These are phyloP conservation scores for Chunga burmeisteri DNA, from an alignment of 2,113 vertebrate species.

Conservation along the genomic window DNA sequence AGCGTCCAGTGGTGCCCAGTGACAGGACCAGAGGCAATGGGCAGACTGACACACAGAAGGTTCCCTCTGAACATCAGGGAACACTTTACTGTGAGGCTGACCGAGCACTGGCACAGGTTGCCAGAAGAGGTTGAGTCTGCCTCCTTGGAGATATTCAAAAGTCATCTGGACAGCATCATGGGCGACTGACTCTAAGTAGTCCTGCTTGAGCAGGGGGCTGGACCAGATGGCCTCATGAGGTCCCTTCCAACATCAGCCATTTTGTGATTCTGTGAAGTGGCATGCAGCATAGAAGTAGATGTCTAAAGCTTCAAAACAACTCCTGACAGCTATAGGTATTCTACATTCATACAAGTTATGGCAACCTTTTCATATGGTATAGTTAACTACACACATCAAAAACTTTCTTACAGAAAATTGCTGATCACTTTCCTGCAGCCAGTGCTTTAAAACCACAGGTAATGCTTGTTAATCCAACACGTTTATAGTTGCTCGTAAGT, in stretches of 20 bases:
- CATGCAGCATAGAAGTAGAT: neutral
- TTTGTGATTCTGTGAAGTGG: neutral
- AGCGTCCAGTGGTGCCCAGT: neutral
- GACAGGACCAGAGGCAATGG: neutral
- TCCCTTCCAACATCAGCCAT: neutral
- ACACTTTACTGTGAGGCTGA: neutral
- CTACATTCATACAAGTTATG: neutral
- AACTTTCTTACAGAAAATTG: neutral
- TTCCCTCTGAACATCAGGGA: neutral
- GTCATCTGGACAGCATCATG: neutral
- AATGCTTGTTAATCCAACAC: neutral
- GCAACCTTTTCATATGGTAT: neutral
- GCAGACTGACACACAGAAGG: neutral
- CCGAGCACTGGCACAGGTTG: accelerated
- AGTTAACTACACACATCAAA: neutral
- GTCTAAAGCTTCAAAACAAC: neutral
- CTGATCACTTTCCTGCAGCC: neutral
- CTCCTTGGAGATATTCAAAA: neutral
- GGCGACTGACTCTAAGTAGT: neutral
- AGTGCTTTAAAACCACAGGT: neutral
- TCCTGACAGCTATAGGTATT: neutral
- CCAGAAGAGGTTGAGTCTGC: neutral
- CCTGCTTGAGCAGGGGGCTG: neutral
- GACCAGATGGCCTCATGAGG: neutral
- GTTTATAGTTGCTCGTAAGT: neutral